A percentile compares a stretch with the other conserved stretches of the same genome.
Evolutionary conservation across 2,113 vertebrate genomes (phyloP).

Genomic region (Microtus oregoni): DNA sequence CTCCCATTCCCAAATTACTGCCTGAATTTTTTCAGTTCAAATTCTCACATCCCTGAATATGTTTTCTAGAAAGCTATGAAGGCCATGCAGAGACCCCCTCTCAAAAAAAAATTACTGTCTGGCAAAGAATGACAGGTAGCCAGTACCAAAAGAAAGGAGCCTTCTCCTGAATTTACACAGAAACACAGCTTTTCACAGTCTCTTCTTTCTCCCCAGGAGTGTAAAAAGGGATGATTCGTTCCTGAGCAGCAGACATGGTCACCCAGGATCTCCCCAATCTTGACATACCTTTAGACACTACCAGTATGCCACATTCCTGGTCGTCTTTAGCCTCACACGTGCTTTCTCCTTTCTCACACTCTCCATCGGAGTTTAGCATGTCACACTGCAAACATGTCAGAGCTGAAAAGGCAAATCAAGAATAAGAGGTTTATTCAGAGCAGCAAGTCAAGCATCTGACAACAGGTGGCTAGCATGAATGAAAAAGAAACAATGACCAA

Average conservation of each 20-base stretch:
- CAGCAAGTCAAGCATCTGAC: no score
- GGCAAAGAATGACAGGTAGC: neutral
- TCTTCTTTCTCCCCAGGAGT: neutral
- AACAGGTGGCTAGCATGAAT: neutral
- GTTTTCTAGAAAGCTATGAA: neutral
- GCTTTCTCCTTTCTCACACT: neutral
- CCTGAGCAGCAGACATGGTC: neutral
- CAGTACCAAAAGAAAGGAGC: neutral
- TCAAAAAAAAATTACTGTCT: neutral
- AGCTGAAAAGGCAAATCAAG: neutral
- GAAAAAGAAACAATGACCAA: neutral
- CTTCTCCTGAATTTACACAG: neutral
- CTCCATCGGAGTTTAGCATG: neutral
- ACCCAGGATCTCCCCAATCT: neutral
- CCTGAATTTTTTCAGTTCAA: neutral
- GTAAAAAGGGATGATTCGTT: neutral
- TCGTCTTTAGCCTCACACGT: neutral
- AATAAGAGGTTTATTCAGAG: neutral
- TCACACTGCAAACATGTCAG: neutral
- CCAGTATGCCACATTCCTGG: neutral
- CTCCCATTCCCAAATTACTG: neutral
- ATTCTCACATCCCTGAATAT: no score
- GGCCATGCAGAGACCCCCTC: neutral
- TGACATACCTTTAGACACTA: neutral
- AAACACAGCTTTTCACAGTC: neutral